Percentiles rank a stretch among this genome's conserved stretches.
These are phyloP conservation scores for Entelurus aequoreus DNA, from an alignment of 2,113 vertebrate genomes.

Conservation along the genomic window DNA sequence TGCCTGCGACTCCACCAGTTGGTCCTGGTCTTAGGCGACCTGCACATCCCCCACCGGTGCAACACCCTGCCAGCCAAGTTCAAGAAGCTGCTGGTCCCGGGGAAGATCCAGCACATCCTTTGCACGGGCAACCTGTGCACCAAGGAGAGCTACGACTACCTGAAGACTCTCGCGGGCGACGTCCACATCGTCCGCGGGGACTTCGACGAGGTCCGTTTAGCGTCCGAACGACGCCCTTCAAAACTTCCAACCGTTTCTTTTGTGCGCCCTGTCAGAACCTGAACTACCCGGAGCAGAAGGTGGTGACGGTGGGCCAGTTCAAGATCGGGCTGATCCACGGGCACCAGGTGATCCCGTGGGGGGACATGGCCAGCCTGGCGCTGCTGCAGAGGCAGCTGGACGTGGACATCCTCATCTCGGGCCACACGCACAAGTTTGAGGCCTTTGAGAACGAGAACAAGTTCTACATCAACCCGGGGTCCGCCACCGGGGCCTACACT, in stretches of 20 bases:
- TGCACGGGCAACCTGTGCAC: slow-evolving; percentile 98
- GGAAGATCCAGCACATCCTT: slow-evolving; percentile 98
- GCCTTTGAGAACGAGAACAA: slow-evolving; percentile 98
- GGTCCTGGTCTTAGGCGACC: slow-evolving; percentile 97
- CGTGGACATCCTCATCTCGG: slow-evolving; percentile 98
- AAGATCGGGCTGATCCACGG: slow-evolving; percentile 98
- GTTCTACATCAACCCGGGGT: slow-evolving; percentile 98
- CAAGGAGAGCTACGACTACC: slow-evolving; percentile 98
- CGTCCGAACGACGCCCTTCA: too few species aligned
- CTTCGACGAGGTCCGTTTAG: slow-evolving; percentile 86
- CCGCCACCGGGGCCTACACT: slow-evolving; percentile 96
- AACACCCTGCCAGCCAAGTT: slow-evolving; percentile 98
- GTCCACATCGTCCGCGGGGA: slow-evolving; percentile 97
- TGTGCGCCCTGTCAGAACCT: slow-evolving; percentile 77
- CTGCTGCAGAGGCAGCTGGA: slow-evolving; percentile 94
- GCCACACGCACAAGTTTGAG: slow-evolving; percentile 99
- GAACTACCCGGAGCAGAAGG: slow-evolving; percentile 98
- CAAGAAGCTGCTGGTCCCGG: slow-evolving; percentile 96
- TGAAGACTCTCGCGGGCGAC: slow-evolving; percentile 97
- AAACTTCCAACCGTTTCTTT: neutral
- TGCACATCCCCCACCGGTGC: slow-evolving; percentile 97
- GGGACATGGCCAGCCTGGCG: slow-evolving; percentile 94
- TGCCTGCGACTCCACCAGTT: slow-evolving; percentile 81
- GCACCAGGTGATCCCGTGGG: slow-evolving; percentile 98
- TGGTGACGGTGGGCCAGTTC: slow-evolving; percentile 98